Conservation (phyloP, 2,113 vertebrate species). For the Myrmophylax atrothorax region DNA sequence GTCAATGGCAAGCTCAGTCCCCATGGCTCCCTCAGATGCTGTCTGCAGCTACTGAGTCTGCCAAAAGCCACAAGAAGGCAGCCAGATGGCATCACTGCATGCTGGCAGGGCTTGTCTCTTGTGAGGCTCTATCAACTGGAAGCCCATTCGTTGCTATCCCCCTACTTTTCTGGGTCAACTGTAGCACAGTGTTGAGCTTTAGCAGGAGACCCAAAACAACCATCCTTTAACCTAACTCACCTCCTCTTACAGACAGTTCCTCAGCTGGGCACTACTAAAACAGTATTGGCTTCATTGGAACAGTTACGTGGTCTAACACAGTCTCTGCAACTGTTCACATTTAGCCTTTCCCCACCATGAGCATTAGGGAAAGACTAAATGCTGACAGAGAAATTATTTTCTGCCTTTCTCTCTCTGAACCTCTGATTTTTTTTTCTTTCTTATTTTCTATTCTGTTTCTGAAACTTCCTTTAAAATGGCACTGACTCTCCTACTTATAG, state of each 20-base stretch:
- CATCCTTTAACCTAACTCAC: background rate
- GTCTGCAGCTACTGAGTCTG: background rate
- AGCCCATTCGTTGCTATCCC: background rate
- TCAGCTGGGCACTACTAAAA: background rate
- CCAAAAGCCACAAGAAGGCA: slow-evolving; percentile 19
- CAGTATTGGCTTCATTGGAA: background rate
- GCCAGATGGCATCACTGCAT: background rate
- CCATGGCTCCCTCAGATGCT: background rate
- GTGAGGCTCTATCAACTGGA: background rate
- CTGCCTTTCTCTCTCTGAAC: background rate
- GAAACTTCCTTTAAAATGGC: background rate
- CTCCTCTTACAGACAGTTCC: background rate
- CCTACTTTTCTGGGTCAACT: background rate
- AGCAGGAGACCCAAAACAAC: background rate
- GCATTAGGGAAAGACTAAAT: background rate
- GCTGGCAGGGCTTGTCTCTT: background rate
- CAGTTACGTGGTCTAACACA: background rate
- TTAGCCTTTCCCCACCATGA: background rate
- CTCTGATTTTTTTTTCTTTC: background rate
- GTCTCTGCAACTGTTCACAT: accelerated
- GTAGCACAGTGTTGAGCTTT: background rate
- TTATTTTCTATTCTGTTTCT: background rate
- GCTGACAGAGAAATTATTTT: background rate
- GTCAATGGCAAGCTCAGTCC: accelerated
- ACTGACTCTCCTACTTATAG: background rate